Percentiles rank a stretch among this genome's conserved stretches.
Conservation (phyloP, 1,140 invertebrate genomes). For the Diorhabda elongata region DNA sequence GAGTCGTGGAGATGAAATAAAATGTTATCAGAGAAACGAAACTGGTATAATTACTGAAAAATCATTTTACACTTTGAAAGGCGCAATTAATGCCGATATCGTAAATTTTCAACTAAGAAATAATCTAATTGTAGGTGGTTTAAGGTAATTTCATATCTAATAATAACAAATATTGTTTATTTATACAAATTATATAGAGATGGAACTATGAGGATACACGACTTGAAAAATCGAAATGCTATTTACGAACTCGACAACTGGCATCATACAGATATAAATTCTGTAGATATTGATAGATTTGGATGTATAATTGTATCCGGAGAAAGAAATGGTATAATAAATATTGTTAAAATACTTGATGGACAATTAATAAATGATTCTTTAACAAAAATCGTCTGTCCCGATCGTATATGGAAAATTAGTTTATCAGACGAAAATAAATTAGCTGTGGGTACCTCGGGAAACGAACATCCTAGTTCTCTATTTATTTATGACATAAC, state of each 20-base stretch:
- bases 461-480: constrained; percentile 23
- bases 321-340: too few species aligned
- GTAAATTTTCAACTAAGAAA: not conserved
- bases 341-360: too few species aligned
- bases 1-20: not conserved
- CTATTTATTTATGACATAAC: constrained; percentile 34
- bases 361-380: too few species aligned
- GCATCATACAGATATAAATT: too few species aligned
- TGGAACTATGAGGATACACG: not conserved
- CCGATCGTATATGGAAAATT: not conserved
- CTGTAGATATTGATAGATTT: too few species aligned
- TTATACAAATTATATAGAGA: not conserved
- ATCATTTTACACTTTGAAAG: too few species aligned
- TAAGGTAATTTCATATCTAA: not conserved
- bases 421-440: not conserved
- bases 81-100: not conserved
- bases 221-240: not conserved
- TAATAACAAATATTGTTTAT: not conserved
- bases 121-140: not conserved
- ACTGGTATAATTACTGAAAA: too few species aligned
- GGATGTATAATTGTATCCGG: too few species aligned
- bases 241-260: too few species aligned
- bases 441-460: constrained; percentile 32
- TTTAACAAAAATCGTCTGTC: not conserved
- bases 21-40: not conserved